Percentiles rank a stretch among this genome's conserved stretches.
Conservation (phyloP, 2,888 invertebrate species). For the Cantharis rufa region DNA sequence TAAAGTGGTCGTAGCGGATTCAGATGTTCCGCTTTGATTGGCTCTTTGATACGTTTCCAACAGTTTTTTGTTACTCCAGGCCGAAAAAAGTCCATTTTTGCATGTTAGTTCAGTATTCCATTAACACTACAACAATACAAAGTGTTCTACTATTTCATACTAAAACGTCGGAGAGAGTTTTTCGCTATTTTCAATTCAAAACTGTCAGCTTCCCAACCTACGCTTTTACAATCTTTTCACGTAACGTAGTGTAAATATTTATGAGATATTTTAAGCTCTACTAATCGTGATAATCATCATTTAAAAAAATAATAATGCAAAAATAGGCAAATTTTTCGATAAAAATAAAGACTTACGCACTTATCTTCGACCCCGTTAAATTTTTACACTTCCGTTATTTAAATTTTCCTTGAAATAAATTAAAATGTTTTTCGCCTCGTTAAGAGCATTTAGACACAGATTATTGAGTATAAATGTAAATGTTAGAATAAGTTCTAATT, state of each 20-base stretch:
- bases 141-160: neutral
- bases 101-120: neutral
- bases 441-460: neutral
- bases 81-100: neutral
- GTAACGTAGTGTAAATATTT: neutral
- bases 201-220: neutral
- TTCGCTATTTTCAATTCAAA: neutral
- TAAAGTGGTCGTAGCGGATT: neutral
- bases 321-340: neutral
- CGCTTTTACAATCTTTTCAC: neutral
- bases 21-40: neutral
- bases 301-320: neutral
- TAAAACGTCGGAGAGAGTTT: neutral
- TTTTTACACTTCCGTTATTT: neutral
- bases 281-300: neutral
- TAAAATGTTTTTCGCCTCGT: neutral
- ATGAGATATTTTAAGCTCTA: neutral
- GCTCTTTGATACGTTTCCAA: neutral
- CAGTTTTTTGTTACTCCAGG: neutral
- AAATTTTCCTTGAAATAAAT: neutral
- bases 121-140: neutral
- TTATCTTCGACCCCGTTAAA: neutral
- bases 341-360: neutral
- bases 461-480: neutral
- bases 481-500: neutral